Evolutionary conservation across 2,113 vertebrate species (phyloP).

Genomic region (Callopanchax toddi): DNA sequence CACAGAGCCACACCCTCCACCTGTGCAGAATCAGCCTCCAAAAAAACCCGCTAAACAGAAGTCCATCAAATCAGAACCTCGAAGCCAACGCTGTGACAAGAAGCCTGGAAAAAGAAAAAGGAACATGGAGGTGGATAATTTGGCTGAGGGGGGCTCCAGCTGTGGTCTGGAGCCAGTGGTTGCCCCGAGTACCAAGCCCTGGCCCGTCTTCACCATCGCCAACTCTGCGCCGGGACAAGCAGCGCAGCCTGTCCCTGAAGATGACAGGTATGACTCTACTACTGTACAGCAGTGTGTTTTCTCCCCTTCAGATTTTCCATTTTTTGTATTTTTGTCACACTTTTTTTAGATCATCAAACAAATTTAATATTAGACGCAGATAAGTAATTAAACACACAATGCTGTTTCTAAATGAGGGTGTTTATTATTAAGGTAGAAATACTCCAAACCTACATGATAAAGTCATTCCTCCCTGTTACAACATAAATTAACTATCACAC

Average conservation of each 20-base stretch:
- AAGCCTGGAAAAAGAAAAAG: slow-evolving; percentile 10
- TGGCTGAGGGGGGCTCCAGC: neutral
- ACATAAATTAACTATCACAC: no score
- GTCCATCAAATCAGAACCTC: neutral
- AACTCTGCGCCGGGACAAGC: neutral
- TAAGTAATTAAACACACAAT: no score
- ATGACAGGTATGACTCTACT: slow-evolving; percentile 13
- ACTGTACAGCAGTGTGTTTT: no score
- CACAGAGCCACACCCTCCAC: neutral
- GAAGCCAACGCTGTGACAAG: neutral
- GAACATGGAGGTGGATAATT: neutral
- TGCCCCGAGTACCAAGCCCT: slow-evolving; percentile 51
- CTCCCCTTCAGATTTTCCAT: no score
- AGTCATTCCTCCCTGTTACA: no score
- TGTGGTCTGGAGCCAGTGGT: slow-evolving; percentile 38
- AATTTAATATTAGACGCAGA: no score
- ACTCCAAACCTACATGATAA: no score
- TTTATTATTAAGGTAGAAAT: no score
- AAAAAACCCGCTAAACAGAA: neutral
- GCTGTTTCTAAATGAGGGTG: no score
- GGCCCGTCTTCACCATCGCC: slow-evolving; percentile 50
- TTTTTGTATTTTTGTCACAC: no score
- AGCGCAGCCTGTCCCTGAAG: neutral
- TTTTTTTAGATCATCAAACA: no score
- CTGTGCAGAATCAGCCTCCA: neutral